Conservation (phyloP, 2,797 vertebrate species). For the Characodon lateralis region DNA sequence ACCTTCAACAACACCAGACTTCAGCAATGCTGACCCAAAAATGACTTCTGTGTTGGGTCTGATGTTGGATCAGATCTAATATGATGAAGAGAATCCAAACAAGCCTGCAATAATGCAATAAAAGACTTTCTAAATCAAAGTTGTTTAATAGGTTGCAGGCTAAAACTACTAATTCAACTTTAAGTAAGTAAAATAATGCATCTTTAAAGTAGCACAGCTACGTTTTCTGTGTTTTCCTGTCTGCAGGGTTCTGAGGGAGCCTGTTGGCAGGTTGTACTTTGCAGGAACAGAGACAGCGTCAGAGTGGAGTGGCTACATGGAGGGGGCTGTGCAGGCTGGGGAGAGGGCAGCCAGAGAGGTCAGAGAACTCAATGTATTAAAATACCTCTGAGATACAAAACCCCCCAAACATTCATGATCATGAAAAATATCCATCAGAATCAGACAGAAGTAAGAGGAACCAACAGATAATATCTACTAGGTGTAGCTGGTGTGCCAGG, state of each 20-base stretch:
- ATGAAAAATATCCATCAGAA: not conserved
- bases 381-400: not conserved
- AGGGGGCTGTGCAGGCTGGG: constrained; percentile 94
- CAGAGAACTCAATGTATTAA: constrained; percentile 15
- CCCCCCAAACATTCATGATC: not conserved
- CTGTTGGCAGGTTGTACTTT: constrained; percentile 88
- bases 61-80: no score
- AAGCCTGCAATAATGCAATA: not conserved
- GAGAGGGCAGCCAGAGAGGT: constrained; percentile 97
- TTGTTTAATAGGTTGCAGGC: not conserved
- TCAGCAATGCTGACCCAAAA: no score
- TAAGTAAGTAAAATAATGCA: not conserved
- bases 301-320: constrained; percentile 98
- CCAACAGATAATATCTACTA: no score
- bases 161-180: not conserved
- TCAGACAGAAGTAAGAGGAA: not conserved
- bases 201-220: no score
- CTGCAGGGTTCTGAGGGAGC: constrained; percentile 90
- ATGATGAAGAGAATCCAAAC: no score
- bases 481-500: not conserved
- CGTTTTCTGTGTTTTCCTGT: not conserved
- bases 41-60: no score
- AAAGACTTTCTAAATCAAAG: not conserved
- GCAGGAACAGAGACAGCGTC: constrained; percentile 96
- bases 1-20: no score